Conservation (phyloP, 2,797 vertebrate species). For the Enteromius afrohamiltoni region DNA sequence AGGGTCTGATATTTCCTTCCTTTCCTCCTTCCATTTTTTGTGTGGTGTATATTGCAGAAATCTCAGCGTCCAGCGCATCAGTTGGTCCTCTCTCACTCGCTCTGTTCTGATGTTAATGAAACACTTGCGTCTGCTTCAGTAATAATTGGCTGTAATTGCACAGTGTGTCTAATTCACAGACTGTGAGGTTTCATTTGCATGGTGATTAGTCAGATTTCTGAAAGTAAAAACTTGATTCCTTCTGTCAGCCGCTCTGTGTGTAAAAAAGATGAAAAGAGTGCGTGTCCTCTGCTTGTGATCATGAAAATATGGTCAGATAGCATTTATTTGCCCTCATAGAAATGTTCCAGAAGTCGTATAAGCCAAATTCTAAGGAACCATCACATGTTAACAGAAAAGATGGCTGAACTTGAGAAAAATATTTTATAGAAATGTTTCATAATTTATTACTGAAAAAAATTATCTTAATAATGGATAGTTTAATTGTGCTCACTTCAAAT, state of each 20-base stretch:
- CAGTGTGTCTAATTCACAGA: constrained; percentile 33
- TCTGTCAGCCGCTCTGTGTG: constrained; percentile 12
- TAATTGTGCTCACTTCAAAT: background rate
- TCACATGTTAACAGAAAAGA: background rate
- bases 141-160: constrained; percentile 45
- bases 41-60: background rate
- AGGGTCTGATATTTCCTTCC: no score
- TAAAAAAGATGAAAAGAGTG: background rate
- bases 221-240: constrained; percentile 24
- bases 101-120: constrained; percentile 36
- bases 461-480: background rate
- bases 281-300: background rate
- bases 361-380: background rate
- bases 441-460: background rate
- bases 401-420: background rate
- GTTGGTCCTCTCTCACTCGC: constrained; percentile 23
- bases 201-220: constrained; percentile 40
- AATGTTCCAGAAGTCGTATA: background rate
- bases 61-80: constrained; percentile 2
- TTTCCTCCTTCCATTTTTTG: constrained; percentile 1
- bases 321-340: background rate
- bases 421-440: constrained; percentile 2
- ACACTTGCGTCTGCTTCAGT: constrained; percentile 11
- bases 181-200: constrained; percentile 40
- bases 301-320: background rate